Conservation (phyloP, 2,797 vertebrate species). For the Sciurus vulgaris region DNA sequence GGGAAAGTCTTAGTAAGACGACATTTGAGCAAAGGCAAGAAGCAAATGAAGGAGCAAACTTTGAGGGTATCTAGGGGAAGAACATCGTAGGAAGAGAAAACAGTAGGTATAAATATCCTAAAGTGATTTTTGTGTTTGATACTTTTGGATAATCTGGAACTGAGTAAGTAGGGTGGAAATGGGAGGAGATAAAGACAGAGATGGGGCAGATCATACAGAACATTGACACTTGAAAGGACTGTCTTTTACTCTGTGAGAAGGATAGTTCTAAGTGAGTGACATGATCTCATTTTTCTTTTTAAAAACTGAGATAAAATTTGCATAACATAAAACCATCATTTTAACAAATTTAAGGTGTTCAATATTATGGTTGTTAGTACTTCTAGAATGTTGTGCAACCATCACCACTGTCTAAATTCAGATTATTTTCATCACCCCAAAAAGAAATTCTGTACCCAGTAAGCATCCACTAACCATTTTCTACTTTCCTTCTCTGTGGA, state of each 20-base stretch:
- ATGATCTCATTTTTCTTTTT: constrained; percentile 1
- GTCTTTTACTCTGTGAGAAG: background rate
- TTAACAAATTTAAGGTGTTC: constrained; percentile 18
- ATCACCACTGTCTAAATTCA: background rate
- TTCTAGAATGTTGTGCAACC: constrained; percentile 2
- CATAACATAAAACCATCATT: background rate
- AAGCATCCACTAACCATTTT: background rate
- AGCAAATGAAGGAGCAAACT: constrained; percentile 30
- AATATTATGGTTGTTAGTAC: constrained; percentile 11
- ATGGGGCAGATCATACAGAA: background rate
- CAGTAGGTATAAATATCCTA: background rate
- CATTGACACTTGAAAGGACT: background rate
- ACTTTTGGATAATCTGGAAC: constrained; percentile 6
- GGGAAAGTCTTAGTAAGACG: constrained; percentile 23
- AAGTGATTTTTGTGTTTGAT: constrained; percentile 38
- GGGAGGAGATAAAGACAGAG: background rate
- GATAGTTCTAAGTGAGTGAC: background rate
- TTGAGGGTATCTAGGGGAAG: background rate
- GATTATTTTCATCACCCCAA: background rate
- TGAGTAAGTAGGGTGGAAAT: background rate
- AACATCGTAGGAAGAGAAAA: constrained; percentile 7
- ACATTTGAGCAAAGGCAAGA: constrained; percentile 55
- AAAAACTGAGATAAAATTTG: constrained; percentile 48
- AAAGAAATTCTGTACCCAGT: background rate
- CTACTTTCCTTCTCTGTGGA: background rate